Percentiles rank a stretch among this genome's conserved stretches.
phyloP scores from a whole-genome alignment of 2,888 invertebrate species.

The Pardosa pseudoannulata region DNA sequence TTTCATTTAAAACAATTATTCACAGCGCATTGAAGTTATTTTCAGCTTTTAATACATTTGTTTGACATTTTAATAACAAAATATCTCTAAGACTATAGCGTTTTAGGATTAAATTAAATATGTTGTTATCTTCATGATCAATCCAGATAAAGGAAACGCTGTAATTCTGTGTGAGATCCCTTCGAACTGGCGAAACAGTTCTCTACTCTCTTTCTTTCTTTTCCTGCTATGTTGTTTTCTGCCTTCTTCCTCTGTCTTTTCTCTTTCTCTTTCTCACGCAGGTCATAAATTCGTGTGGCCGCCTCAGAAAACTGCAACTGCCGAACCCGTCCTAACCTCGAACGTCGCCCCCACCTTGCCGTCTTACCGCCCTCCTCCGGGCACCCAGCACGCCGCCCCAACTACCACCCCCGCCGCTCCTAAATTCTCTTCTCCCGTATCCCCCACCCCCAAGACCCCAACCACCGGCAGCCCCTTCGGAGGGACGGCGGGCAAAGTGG shows the following conservation, averaged over 20 bases:
- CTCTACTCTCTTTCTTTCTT: conserved; percentile 32
- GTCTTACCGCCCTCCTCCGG: conserved; percentile 69
- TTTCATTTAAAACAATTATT: no score
- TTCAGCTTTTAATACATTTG: no score
- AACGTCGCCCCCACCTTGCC: conserved; percentile 74
- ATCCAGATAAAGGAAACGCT: no score
- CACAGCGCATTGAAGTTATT: no score
- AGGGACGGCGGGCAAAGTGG: conserved; percentile 53
- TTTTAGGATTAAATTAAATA: no score
- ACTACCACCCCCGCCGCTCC: no score
- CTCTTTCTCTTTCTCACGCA: conserved; percentile 31
- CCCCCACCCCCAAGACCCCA: conserved; percentile 22
- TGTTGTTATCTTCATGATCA: no score
- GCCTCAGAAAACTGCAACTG: conserved; percentile 79
- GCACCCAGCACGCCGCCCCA: conserved; percentile 63
- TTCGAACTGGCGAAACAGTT: conserved; percentile 28
- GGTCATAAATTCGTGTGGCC: conserved; percentile 79
- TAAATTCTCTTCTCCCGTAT: conserved; percentile 23
- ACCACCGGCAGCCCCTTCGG: background rate
- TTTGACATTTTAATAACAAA: no score
- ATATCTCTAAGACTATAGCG: no score
- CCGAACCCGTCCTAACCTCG: conserved; percentile 74
- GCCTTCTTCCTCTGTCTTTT: conserved; percentile 29
- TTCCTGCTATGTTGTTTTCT: background rate
- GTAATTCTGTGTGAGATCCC: no score